Evolutionary conservation across 2,888 invertebrate genomes (phyloP), one percentile per base, ranked within the genome.

Genomic region (Leptopterna dolabrata): DNA sequence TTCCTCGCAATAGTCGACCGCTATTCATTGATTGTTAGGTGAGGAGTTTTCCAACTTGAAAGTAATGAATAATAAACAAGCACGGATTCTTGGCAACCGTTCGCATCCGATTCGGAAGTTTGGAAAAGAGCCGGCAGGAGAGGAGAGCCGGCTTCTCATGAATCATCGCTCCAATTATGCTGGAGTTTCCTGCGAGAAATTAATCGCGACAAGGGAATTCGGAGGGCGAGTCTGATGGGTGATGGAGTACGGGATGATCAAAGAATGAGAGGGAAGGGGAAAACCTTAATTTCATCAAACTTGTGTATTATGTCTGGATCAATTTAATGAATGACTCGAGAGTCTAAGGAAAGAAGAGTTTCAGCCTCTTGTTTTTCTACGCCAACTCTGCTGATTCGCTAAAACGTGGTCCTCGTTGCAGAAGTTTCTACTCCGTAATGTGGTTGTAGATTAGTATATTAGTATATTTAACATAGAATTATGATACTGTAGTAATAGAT

Each of bases 281-380:
- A 45, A 80, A 6, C 27, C 80, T 45, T 80, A 80, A 80, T 80
- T 80, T 80, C 45, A 80, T 47, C 45, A 80, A 80, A 80, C 80
- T 80, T 80, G 47, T 76, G 41, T 30, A 76, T 76, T 30, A 76
- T 80, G 80, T 80, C 80, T 80, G 19, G 24, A 80, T 76, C 43
- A 19, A 76, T 36, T 76, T 76, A 76, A 76, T 76, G n/a, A 76
- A 80, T 47, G 45, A 80, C 80, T 27, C 41, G 41, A n/a, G 11
- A 27, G 13, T 27, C 0, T 0, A 27, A 9, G 27, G 14, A 30
- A 71, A 6, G 27, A 14, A 16, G 16, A 30, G 30, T 27, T 11
- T 0, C n/a, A 51, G 51, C n/a, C n/a, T 51, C 51, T 51, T 6
- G n/a, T 51, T 51, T 16, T 51, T 13, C 27, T 19, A 3, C 71